Evolutionary conservation across 64 coral and sea anemone species (phyloP).

Genomic region (Montipora capricornis): DNA sequence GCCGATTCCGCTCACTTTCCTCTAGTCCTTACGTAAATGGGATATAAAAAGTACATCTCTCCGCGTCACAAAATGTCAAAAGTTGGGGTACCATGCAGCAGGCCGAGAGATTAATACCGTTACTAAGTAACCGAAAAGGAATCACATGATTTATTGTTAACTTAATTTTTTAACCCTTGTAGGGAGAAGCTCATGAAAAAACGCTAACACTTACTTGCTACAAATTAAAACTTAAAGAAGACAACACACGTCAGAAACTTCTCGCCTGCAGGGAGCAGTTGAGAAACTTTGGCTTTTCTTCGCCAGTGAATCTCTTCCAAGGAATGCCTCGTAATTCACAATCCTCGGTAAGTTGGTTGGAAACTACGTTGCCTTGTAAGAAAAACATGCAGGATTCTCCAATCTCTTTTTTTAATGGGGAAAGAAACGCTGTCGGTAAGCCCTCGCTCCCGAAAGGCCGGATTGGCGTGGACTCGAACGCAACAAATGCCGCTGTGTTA

Average conservation of each 20-base stretch:
- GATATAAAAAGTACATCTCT: no score
- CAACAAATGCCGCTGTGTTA: neutral
- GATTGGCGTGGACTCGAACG: neutral
- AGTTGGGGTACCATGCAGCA: neutral
- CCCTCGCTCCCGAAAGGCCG: neutral
- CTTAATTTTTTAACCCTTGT: neutral
- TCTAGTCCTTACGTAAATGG: no score
- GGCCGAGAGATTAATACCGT: no score
- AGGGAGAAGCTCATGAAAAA: neutral
- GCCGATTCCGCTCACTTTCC: no score
- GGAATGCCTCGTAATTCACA: neutral
- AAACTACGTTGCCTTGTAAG: neutral
- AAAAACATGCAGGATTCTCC: neutral
- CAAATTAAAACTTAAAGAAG: slow-evolving; percentile 46
- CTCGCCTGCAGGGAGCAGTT: slow-evolving; percentile 27
- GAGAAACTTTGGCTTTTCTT: neutral
- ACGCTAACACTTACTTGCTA: neutral
- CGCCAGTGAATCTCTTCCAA: neutral
- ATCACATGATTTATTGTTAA: no score
- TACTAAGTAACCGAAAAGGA: no score
- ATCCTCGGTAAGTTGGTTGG: neutral
- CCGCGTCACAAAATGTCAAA: neutral
- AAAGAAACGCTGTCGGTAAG: neutral
- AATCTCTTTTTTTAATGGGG: neutral
- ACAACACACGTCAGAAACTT: slow-evolving; percentile 30